Evolutionary conservation across 1,140 invertebrate species (phyloP).

Genomic region (Ceratosolen fusciceps): DNA sequence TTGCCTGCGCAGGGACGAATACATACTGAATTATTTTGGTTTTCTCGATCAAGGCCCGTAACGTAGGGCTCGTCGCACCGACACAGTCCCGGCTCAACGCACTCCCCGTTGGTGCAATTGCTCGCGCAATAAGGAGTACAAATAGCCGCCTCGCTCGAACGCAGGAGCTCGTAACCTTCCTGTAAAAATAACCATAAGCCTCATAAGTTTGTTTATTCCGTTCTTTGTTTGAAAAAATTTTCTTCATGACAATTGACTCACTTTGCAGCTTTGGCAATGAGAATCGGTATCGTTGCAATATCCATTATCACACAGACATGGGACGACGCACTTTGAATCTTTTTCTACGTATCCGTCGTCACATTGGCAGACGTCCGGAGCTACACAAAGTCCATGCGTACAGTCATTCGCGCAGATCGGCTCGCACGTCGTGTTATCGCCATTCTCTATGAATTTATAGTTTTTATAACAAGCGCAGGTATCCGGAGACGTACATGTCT

Average conservation of each 20-base stretch:
- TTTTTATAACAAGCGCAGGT: no score
- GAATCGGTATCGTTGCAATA: slow-evolving; percentile 42
- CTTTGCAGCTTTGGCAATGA: slow-evolving; percentile 28
- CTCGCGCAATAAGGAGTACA: slow-evolving; percentile 46
- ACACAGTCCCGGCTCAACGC: slow-evolving; percentile 57
- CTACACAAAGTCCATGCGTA: no score
- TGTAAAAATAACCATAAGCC: not conserved
- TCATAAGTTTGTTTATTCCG: no score
- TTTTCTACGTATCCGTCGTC: slow-evolving; percentile 49
- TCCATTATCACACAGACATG: slow-evolving; percentile 53
- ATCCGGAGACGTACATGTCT: no score
- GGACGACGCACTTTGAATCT: slow-evolving; percentile 44
- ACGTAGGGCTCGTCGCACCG: slow-evolving; percentile 53
- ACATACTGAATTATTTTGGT: slow-evolving; percentile 43
- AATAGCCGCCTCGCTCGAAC: not conserved
- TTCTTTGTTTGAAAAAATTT: no score
- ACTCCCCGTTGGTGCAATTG: slow-evolving; percentile 56
- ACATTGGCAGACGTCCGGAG: no score
- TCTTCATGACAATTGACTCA: no score
- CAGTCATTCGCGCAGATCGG: no score
- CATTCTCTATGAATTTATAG: no score
- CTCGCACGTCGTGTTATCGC: no score
- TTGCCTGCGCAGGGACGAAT: slow-evolving; percentile 46
- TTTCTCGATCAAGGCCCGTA: slow-evolving; percentile 33
- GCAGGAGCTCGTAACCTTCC: slow-evolving; percentile 37